Evolutionary conservation across 2,797 vertebrate genomes (phyloP).

Genomic region (Pseudochirops cupreus): DNA sequence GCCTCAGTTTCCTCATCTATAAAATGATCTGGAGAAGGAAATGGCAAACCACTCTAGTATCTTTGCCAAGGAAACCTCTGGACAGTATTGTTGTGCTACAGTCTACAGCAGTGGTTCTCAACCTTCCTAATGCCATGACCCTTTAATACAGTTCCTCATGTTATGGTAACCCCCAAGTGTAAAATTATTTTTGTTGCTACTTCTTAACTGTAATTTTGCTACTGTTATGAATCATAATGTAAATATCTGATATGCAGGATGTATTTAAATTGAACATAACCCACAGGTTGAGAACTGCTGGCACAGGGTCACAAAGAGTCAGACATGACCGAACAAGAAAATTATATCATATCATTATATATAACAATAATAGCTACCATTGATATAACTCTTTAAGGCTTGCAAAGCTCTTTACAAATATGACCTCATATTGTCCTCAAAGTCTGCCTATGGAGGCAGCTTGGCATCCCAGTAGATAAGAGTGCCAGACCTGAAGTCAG

Average conservation of each 20-base stretch:
- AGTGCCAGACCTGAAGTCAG: background rate
- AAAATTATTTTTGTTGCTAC: no score
- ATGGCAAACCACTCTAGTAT: background rate
- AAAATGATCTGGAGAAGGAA: background rate
- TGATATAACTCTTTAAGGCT: background rate
- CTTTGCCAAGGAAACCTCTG: background rate
- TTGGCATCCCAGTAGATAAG: background rate
- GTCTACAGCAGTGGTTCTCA: background rate
- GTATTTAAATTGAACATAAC: no score
- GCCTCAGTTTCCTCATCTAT: background rate
- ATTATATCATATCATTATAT: background rate
- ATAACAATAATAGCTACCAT: background rate
- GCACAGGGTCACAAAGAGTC: background rate
- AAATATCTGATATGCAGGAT: no score
- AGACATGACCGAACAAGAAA: background rate
- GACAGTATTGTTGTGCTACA: background rate
- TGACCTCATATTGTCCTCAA: background rate
- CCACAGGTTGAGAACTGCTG: no score
- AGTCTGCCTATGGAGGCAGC: background rate
- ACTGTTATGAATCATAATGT: no score
- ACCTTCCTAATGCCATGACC: no score
- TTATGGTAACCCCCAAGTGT: no score
- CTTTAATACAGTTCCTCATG: no score
- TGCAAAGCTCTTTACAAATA: background rate
- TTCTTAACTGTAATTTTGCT: no score